Conservation (phyloP, 2,113 vertebrate species). For the Poeciliopsis occidentalis region DNA sequence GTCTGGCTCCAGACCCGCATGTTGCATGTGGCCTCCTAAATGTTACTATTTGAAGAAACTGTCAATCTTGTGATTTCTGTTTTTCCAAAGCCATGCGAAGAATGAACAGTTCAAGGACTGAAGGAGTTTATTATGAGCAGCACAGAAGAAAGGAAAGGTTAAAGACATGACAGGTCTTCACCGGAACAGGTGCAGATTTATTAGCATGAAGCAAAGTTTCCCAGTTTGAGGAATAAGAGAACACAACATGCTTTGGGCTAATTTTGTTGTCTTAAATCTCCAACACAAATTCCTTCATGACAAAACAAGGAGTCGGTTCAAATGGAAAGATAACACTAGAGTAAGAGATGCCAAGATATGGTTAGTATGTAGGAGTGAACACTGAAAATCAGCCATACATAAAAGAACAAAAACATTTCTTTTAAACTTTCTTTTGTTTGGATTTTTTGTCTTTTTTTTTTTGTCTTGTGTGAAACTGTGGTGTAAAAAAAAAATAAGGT, state of each 20-base stretch:
- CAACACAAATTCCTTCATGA: constrained; percentile 55
- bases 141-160: neutral
- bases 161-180: neutral
- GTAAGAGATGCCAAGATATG: constrained; percentile 46
- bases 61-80: too few relatives aligned
- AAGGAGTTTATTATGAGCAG: neutral
- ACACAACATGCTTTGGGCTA: constrained; percentile 20
- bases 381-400: neutral
- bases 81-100: neutral
- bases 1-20: constrained; percentile 12
- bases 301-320: constrained; percentile 33
- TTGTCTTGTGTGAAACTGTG: neutral
- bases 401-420: neutral
- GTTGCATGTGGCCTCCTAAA: neutral
- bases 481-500: neutral
- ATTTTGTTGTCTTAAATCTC: constrained; percentile 47
- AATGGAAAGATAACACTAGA: constrained; percentile 35
- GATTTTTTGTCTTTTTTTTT: neutral
- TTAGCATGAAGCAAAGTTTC: constrained; percentile 13
- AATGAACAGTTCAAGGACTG: neutral
- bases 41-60: neutral
- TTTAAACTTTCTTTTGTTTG: neutral
- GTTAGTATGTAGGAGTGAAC: constrained; percentile 6
- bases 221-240: constrained; percentile 7
- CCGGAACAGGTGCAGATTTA: constrained; percentile 54